phyloP scores from a whole-genome alignment of 2,797 vertebrate species.

The Sebastes hubbsi region DNA sequence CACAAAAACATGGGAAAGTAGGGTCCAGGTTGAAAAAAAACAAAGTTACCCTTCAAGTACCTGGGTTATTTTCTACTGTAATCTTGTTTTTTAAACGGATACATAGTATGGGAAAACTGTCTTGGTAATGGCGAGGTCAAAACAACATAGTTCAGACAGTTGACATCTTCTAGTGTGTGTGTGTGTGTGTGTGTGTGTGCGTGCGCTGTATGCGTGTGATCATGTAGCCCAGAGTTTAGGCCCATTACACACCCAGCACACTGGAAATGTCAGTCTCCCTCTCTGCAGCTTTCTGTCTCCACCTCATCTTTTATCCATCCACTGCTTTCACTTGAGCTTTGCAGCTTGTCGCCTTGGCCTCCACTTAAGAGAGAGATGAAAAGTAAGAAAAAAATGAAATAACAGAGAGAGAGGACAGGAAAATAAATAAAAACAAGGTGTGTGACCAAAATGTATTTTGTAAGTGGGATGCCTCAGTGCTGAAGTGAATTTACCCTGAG shows the following conservation, averaged over 20 bases:
- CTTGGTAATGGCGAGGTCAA: not conserved
- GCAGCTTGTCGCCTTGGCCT: slow-evolving; percentile 4
- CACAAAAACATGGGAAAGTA: no score
- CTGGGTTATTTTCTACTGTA: not conserved
- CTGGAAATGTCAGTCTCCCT: slow-evolving; percentile 1
- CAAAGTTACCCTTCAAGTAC: not conserved
- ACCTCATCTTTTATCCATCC: slow-evolving; percentile 9
- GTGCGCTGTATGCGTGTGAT: not conserved
- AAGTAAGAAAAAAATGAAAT: not conserved
- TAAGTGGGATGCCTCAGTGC: not conserved
- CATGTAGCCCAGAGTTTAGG: not conserved
- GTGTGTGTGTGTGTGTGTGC: not conserved
- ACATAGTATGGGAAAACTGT: not conserved
- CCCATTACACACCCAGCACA: not conserved
- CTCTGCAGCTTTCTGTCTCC: not conserved
- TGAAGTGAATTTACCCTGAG: not conserved
- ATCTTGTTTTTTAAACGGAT: not conserved
- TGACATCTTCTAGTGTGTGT: not conserved
- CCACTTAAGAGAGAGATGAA: not conserved
- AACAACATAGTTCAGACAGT: not conserved
- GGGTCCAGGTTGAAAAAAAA: no score
- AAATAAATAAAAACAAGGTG: not conserved
- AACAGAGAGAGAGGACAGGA: not conserved
- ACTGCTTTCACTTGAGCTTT: not conserved
- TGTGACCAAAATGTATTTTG: not conserved